Conservation (phyloP, 2,888 invertebrate genomes). For the Creontiades dilutus region DNA sequence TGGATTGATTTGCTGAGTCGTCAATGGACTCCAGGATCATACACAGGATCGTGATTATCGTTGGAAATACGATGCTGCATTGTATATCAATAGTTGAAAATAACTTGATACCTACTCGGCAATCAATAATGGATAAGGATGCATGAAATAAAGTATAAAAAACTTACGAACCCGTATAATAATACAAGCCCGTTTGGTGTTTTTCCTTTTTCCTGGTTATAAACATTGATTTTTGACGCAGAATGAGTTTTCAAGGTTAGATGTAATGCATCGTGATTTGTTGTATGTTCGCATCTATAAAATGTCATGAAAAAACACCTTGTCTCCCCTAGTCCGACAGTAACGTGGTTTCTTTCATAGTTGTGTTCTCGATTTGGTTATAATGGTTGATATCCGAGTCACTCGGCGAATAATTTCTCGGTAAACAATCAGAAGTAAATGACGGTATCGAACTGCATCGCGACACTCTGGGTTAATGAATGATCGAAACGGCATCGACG, state of each 20-base stretch:
- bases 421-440: background rate
- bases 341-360: background rate
- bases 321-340: background rate
- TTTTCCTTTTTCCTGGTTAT: background rate
- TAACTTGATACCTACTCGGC: too few relatives aligned
- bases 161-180: too few relatives aligned
- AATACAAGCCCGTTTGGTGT: background rate
- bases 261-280: background rate
- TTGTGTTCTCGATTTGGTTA: slow-evolving; percentile 19
- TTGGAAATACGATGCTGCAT: too few relatives aligned
- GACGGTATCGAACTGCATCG: background rate
- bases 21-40: too few relatives aligned
- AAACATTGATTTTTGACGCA: background rate
- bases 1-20: too few relatives aligned
- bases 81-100: too few relatives aligned
- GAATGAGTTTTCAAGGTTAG: background rate
- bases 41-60: too few relatives aligned
- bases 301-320: background rate
- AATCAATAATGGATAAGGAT: too few relatives aligned
- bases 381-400: slow-evolving; percentile 16
- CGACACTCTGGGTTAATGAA: slow-evolving; percentile 13
- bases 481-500: background rate
- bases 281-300: background rate
- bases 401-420: background rate
- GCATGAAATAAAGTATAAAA: too few relatives aligned